These are phyloP conservation scores for Spialia ferax DNA, from an alignment of 2,888 invertebrate species.

Conservation along the genomic window DNA sequence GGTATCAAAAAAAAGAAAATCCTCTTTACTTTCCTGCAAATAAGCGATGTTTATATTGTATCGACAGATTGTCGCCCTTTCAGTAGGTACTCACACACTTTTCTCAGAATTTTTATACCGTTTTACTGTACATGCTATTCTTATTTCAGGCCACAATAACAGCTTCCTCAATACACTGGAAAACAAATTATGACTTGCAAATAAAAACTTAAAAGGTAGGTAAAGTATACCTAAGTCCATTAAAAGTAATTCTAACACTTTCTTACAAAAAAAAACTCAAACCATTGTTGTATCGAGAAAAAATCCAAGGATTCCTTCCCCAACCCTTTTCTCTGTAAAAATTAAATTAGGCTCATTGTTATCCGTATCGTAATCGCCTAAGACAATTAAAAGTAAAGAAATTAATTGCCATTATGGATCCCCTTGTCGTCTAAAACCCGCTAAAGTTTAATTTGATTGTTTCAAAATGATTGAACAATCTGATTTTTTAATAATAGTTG, in stretches of 20 bases:
- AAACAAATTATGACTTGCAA: too few species aligned
- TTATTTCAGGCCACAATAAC: too few species aligned
- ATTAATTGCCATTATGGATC: constrained; percentile 53
- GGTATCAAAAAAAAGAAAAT: constrained; percentile 25
- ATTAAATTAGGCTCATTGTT: constrained; percentile 21
- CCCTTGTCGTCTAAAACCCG: constrained; percentile 57
- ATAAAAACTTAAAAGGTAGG: too few species aligned
- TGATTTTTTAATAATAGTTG: too few species aligned
- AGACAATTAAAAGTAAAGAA: constrained; percentile 66
- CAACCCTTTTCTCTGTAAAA: neutral
- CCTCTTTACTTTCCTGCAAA: constrained; percentile 18
- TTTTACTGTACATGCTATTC: too few species aligned
- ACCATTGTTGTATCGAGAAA: neutral
- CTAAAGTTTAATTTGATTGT: constrained; percentile 65
- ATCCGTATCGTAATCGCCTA: constrained; percentile 55
- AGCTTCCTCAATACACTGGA: too few species aligned
- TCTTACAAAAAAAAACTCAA: neutral
- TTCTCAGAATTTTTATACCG: too few species aligned
- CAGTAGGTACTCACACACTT: too few species aligned
- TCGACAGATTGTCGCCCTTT: too few species aligned
- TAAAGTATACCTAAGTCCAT: too few species aligned
- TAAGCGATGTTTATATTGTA: neutral
- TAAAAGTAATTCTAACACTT: too few species aligned
- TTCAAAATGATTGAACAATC: neutral
- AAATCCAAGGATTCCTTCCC: neutral